Base-by-base conservation (phyloP, 1,140 invertebrate genomes). In the Hylaeus anthracinus region DNA sequence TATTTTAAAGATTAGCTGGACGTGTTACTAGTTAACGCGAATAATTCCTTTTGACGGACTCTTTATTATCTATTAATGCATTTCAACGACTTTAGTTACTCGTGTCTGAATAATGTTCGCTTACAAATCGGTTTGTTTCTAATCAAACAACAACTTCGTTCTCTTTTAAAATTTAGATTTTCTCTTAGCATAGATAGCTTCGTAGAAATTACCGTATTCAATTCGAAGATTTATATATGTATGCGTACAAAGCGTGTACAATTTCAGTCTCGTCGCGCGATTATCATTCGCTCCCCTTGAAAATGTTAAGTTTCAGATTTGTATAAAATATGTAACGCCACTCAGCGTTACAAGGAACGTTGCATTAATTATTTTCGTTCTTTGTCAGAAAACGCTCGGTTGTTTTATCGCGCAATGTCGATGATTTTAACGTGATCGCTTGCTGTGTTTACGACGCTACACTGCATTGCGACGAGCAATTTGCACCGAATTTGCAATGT, bases 401-500 rank as follows among this genome's bases (percentile, higher is more conserved):
- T 9, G 8, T 2, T 10, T 2, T 10, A 10, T 1, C 65, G 61
- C 60, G 56, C 14, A 53, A 39, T 43, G 67, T 56, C 61, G 55
- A 70, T 82, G 58, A 79, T 71, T 70, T 75, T 12, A 56, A 3
- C 10, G 26, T 12, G 70, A 63, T 70, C 53, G 4, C 5, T 67
- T 10, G 43, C 37, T 60, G 15, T 5, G 14, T 37, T 69, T 53
- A 26, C 55, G 14, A 63, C 12, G 48, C 10, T 55, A 12, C 1
- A 8, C 4, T n/a, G 10, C 8, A 14, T 56, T 14, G 37, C 45
- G 58, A 26, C 72, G 6, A 55, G 58, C 67, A 72, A 84, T 85
- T 84, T 84, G 55, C 65, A 69, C 61, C 60, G 58, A 41, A 26
- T 26, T 56, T 71, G 58, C 66, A 48, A 65, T 72, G 61, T 63